Evolutionary conservation across 2,797 vertebrate genomes (phyloP).

Genomic region (Ciconia nigra): DNA sequence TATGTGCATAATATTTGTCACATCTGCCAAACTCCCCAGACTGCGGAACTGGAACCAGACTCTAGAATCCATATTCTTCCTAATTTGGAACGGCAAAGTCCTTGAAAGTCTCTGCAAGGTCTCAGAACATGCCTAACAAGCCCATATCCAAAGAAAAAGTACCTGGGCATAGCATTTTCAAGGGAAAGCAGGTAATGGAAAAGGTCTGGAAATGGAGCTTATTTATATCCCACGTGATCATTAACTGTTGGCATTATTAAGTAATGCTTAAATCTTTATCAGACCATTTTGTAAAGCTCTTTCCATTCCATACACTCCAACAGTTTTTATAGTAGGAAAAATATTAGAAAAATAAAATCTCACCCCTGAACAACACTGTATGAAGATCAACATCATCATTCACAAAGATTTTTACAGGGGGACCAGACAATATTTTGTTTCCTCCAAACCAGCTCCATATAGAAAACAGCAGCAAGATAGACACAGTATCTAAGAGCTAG

Average conservation of each 20-base stretch:
- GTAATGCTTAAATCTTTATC: background rate
- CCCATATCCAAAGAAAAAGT: background rate
- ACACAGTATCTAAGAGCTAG: slow-evolving; percentile 14
- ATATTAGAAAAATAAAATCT: slow-evolving; percentile 58
- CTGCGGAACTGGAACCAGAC: background rate
- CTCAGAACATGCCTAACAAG: background rate
- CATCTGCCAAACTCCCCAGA: background rate
- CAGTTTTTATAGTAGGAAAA: slow-evolving; percentile 41
- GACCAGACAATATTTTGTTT: background rate
- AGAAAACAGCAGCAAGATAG: slow-evolving; percentile 31
- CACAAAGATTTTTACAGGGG: background rate
- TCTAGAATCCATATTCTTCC: background rate
- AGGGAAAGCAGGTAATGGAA: background rate
- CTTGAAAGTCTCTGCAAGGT: background rate
- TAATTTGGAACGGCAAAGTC: background rate
- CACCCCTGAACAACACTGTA: background rate
- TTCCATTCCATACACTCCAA: background rate
- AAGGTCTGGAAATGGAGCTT: background rate
- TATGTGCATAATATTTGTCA: background rate
- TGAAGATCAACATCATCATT: background rate
- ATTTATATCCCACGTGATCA: background rate
- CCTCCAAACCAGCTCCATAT: slow-evolving; percentile 44
- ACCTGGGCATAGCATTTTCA: background rate
- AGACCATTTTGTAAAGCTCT: background rate
- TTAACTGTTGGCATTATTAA: background rate